phyloP scores from a whole-genome alignment of 2,113 vertebrate genomes.

The Tachysurus vachellii region DNA sequence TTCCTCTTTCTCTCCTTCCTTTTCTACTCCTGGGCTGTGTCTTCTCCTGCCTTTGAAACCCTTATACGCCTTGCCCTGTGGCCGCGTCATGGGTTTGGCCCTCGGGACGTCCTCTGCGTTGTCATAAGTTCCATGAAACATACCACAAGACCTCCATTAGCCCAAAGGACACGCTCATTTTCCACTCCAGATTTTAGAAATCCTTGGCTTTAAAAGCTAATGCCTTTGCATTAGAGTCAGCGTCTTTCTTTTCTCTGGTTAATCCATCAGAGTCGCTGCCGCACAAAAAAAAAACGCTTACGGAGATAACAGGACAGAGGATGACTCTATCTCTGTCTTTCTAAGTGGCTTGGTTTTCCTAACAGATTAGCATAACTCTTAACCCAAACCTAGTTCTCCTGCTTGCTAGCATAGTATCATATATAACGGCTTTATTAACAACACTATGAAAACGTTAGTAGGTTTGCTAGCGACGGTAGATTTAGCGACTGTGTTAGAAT shows the following conservation, averaged over 20 bases:
- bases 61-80: slow-evolving; percentile 7
- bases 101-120: slow-evolving; percentile 38
- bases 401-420: background rate
- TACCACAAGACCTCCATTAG: slow-evolving; percentile 70
- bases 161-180: slow-evolving; percentile 50
- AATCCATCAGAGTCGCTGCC: background rate
- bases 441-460: background rate
- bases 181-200: slow-evolving; percentile 42
- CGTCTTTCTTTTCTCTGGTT: background rate
- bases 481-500: background rate
- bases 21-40: background rate
- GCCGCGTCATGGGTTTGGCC: slow-evolving; percentile 61
- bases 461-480: background rate
- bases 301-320: background rate
- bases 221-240: background rate
- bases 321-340: no score
- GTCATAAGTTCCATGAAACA: slow-evolving; percentile 63
- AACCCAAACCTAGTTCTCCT: background rate
- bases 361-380: background rate
- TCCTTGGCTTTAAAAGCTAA: background rate
- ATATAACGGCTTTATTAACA: background rate
- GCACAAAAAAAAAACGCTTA: background rate
- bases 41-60: background rate
- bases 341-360: background rate
- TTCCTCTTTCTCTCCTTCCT: slow-evolving; percentile 1